Conservation (phyloP, 2,797 vertebrate species). For the Sebastes minor region DNA sequence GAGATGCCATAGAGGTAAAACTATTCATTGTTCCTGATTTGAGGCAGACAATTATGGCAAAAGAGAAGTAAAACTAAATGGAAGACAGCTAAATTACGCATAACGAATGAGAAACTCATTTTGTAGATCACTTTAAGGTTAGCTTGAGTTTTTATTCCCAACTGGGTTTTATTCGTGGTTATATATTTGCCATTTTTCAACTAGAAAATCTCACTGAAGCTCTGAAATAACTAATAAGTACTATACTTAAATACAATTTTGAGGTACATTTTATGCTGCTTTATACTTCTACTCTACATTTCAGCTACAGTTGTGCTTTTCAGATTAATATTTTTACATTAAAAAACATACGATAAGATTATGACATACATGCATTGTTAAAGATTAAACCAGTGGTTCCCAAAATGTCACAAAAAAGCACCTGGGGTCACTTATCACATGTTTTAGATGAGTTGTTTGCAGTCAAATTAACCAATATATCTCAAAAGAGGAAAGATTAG, state of each 20-base stretch:
- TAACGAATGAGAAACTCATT: not conserved
- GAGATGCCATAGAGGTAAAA: not conserved
- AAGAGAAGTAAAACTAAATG: not conserved
- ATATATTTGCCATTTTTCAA: not conserved
- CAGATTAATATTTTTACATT: not conserved
- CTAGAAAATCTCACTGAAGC: not conserved
- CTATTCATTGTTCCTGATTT: not conserved
- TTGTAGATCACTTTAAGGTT: not conserved
- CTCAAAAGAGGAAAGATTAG: not conserved
- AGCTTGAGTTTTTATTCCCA: not conserved
- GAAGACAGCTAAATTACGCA: not conserved
- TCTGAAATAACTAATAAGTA: not conserved
- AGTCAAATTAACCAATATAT: not conserved
- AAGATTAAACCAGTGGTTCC: not conserved
- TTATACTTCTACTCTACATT: not conserved
- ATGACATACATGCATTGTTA: not conserved
- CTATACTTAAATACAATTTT: not conserved
- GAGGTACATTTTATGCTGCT: not conserved
- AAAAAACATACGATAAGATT: not conserved
- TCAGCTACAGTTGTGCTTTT: not conserved
- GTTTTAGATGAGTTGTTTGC: not conserved
- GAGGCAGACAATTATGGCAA: not conserved
- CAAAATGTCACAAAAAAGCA: not conserved
- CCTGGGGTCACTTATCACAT: not conserved
- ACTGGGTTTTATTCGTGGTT: not conserved